Conservation (phyloP, 2,888 invertebrate genomes). For the Seira musarum region DNA sequence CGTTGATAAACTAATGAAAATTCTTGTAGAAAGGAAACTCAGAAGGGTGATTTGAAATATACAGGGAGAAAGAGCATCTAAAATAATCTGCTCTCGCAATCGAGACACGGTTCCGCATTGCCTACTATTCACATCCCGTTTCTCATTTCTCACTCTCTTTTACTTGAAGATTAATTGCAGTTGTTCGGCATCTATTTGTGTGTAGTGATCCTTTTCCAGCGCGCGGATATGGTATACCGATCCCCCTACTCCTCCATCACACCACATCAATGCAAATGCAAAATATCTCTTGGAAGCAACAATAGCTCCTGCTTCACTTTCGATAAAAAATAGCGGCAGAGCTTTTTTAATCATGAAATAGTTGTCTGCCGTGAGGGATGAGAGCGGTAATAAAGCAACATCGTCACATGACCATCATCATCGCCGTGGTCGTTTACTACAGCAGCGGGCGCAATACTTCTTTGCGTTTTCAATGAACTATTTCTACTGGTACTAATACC, state of each 20-base stretch:
- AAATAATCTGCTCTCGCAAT: no score
- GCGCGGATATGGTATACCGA: background rate
- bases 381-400: conserved; percentile 35
- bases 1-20: no score
- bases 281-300: background rate
- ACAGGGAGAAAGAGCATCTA: no score
- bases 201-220: background rate
- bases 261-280: no score
- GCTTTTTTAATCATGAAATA: conserved; percentile 44
- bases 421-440: background rate
- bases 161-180: background rate
- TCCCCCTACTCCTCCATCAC: background rate
- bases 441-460: background rate
- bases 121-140: background rate
- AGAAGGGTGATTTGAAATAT: no score
- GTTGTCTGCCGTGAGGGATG: conserved; percentile 35
- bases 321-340: background rate
- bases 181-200: background rate
- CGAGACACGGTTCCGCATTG: background rate
- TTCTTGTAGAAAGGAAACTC: no score
- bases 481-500: background rate
- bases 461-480: background rate
- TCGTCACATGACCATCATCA: conserved; percentile 6
- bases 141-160: background rate
- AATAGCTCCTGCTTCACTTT: background rate